Percentiles rank a stretch among this genome's conserved stretches.
phyloP scores from a whole-genome alignment of 2,113 vertebrate species.

The Sinocyclocheilus rhinocerous region DNA sequence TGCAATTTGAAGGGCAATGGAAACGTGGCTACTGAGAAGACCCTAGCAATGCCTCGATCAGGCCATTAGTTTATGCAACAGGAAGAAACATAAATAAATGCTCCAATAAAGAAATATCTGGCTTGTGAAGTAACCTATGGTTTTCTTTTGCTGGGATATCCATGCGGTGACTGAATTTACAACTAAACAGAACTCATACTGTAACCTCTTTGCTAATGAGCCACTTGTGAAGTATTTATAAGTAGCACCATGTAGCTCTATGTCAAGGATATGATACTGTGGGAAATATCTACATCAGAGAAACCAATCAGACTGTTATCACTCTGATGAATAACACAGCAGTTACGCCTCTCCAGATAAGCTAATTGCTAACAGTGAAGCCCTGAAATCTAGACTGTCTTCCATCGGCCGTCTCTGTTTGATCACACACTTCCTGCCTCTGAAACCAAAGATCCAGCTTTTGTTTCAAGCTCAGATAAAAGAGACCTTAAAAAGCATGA shows the following conservation, averaged over 20 bases:
- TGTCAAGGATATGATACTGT: slow-evolving; percentile 16
- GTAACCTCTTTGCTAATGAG: not conserved
- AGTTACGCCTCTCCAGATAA: slow-evolving; percentile 18
- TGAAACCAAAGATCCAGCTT: slow-evolving; percentile 34
- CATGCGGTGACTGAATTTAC: not conserved
- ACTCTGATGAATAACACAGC: slow-evolving; percentile 4
- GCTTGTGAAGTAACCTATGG: not conserved
- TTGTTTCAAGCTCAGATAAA: slow-evolving; percentile 23
- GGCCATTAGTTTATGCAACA: not conserved
- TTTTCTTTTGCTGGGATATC: not conserved
- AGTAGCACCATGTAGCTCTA: not conserved
- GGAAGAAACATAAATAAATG: not conserved
- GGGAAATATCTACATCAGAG: slow-evolving; percentile 34
- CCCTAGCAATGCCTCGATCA: not conserved
- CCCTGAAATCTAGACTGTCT: slow-evolving; percentile 5
- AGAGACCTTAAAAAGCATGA: slow-evolving; percentile 40
- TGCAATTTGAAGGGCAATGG: too few relatives aligned
- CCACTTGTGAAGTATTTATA: not conserved
- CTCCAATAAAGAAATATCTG: not conserved
- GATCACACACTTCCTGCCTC: not conserved
- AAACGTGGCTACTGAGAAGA: too few relatives aligned
- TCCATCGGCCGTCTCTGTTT: not conserved
- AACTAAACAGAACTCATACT: not conserved
- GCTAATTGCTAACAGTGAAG: slow-evolving; percentile 12
- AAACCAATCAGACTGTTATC: slow-evolving; percentile 29